These are phyloP conservation scores for Pandemis corylana DNA, from an alignment of 2,888 invertebrate species.

Conservation along the genomic window DNA sequence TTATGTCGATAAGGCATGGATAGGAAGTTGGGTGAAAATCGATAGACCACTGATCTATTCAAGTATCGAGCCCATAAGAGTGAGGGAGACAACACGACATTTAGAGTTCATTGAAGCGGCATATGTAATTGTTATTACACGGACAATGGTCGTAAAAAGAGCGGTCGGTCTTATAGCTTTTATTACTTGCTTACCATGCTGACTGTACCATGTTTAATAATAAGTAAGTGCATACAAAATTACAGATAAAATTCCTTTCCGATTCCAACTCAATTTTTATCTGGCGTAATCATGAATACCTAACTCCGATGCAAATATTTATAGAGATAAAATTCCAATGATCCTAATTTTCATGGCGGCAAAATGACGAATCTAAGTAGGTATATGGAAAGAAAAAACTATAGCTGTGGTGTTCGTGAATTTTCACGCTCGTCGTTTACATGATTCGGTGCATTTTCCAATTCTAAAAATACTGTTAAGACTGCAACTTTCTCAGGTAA, in stretches of 20 bases:
- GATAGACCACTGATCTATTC: no score
- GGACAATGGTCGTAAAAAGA: no score
- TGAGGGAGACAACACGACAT: no score
- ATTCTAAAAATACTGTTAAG: neutral
- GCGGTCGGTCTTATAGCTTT: no score
- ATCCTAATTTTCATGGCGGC: neutral
- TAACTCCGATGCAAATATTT: neutral
- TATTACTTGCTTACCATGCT: neutral
- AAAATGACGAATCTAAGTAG: neutral
- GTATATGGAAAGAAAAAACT: neutral
- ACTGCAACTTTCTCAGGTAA: no score
- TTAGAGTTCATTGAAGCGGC: no score
- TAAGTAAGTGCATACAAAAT: constrained; percentile 1
- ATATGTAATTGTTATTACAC: no score
- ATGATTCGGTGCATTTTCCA: neutral
- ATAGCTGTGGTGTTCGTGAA: neutral
- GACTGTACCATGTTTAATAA: neutral
- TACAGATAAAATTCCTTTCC: constrained; percentile 2
- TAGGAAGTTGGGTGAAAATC: no score
- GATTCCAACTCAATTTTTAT: neutral
- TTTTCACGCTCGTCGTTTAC: neutral
- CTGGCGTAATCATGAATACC: neutral
- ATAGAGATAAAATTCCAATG: constrained; percentile 1
- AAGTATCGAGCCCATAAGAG: no score
- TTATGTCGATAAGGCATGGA: no score